Percentiles rank a stretch among this genome's conserved stretches.
Conservation (phyloP, 1,140 invertebrate genomes). For the Platorchestia sp. region DNA sequence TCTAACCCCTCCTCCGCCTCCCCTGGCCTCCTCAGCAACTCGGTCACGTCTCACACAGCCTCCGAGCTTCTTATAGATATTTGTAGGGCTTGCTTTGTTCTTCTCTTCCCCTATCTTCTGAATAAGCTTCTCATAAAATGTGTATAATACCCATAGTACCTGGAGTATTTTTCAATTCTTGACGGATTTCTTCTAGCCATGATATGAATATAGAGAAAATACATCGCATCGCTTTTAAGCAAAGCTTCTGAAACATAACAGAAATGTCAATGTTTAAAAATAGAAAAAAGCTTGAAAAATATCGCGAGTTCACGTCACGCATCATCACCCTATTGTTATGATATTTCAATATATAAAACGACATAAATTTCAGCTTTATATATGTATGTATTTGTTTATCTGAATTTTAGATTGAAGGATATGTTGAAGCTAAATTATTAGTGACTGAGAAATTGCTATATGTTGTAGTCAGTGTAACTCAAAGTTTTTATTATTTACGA, state of each 20-base stretch:
- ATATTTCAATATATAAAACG: no score
- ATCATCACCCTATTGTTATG: no score
- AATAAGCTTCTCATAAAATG: background rate
- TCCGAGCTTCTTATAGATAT: conserved; percentile 31
- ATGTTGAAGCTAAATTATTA: no score
- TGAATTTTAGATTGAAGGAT: no score
- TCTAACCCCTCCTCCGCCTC: conserved; percentile 58
- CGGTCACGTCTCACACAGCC: conserved; percentile 5
- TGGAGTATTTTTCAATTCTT: background rate
- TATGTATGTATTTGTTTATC: no score
- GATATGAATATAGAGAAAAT: no score
- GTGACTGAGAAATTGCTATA: no score
- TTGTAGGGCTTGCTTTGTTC: conserved; percentile 15
- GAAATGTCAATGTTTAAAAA: background rate
- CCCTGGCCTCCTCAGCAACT: conserved; percentile 14
- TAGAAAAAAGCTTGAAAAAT: background rate
- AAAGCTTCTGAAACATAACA: background rate
- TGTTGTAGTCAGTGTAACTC: no score
- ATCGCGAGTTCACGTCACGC: no score
- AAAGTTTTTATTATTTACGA: no score
- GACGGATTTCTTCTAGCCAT: no score
- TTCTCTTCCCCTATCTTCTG: background rate
- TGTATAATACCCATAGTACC: background rate
- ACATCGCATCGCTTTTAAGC: background rate
- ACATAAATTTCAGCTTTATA: no score